A percentile compares a stretch with the other conserved stretches of the same genome.
These are phyloP conservation scores for Callopanchax toddi DNA, from an alignment of 2,113 vertebrate genomes.

Conservation along the genomic window DNA sequence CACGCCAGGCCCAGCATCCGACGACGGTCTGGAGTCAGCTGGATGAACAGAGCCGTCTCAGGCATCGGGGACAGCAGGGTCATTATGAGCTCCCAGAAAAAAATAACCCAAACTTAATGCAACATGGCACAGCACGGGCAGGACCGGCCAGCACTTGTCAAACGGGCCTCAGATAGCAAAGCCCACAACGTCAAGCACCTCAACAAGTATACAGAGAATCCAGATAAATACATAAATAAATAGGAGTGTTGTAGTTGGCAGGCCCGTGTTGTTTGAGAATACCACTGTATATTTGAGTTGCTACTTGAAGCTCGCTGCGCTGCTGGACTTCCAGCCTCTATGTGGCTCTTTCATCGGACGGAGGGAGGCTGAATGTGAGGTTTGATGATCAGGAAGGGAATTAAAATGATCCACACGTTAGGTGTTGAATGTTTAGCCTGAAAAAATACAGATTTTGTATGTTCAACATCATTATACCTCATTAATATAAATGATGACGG, in stretches of 20 bases:
- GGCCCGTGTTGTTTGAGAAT: slow-evolving; percentile 76
- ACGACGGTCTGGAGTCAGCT: slow-evolving; percentile 26
- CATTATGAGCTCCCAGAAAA: slow-evolving; percentile 68
- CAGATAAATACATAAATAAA: slow-evolving; percentile 82
- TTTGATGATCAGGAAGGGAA: slow-evolving; percentile 62
- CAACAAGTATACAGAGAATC: slow-evolving; percentile 79
- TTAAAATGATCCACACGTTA: slow-evolving; percentile 59
- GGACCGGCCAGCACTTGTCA: slow-evolving; percentile 51
- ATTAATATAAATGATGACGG: slow-evolving; percentile 43
- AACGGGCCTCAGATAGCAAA: slow-evolving; percentile 67
- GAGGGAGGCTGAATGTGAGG: slow-evolving; percentile 63
- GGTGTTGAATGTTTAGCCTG: slow-evolving; percentile 54
- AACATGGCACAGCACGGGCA: slow-evolving; percentile 45
- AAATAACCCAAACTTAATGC: slow-evolving; percentile 70
- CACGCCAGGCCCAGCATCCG: slow-evolving; percentile 43
- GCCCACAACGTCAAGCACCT: slow-evolving; percentile 64
- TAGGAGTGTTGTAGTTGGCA: slow-evolving; percentile 80
- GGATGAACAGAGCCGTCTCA: slow-evolving; percentile 61
- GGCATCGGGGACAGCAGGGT: slow-evolving; percentile 68
- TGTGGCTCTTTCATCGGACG: slow-evolving; percentile 68
- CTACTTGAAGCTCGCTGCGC: slow-evolving; percentile 69
- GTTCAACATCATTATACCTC: slow-evolving; percentile 47
- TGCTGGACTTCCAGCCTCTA: slow-evolving; percentile 67
- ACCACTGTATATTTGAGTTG: slow-evolving; percentile 78
- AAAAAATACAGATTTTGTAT: slow-evolving; percentile 53